Base-by-base conservation (phyloP, 1,140 invertebrate species). In the Oryctes rhinoceros region DNA sequence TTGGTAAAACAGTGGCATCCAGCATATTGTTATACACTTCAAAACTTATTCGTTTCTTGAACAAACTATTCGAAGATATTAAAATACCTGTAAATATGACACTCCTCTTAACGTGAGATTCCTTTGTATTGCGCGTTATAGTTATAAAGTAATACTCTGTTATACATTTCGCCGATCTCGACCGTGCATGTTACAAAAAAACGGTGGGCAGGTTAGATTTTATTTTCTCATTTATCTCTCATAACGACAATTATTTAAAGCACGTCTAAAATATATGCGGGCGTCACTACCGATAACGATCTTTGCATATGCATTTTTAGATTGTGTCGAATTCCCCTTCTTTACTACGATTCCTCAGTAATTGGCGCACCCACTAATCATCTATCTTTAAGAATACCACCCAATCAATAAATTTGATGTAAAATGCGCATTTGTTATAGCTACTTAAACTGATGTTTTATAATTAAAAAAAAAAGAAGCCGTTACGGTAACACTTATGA, bases 71-170 rank as follows among this genome's bases (percentile, higher is more conserved):
- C 35, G 11, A 30, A 71, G 7, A 71, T 30, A 71, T 71, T 71
- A 5, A 71, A 71, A 37, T 13, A 9, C 4, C 24, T 24, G 37
- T 71, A 71, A 71, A 71, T 10, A 71, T 24, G 65, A 71, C 65
- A 71, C 65, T 24, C 65, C 65, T 71, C 18, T 6, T 18, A 15
- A 24, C 65, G 20, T 71, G 65, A 71, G 65, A 71, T 71, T 71
- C 20, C 24, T 71, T 35, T 71, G 65, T 71, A 37, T 71, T 35
- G 24, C 65, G 65, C 24, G 5, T 67, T 67, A 18, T 30, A 10
- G 5, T 67, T 67, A 18, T 30, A 10, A 11, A 67, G 18, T 30
- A 67, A 67, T 67, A 67, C 18, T 4, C 9, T 18, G 62, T 30
- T 37, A 6, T 71, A 13, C 4, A 71, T 35, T 71, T 37, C 9